Evolutionary conservation across 2,888 invertebrate genomes (phyloP).

Genomic region (Apodemia duryi): DNA sequence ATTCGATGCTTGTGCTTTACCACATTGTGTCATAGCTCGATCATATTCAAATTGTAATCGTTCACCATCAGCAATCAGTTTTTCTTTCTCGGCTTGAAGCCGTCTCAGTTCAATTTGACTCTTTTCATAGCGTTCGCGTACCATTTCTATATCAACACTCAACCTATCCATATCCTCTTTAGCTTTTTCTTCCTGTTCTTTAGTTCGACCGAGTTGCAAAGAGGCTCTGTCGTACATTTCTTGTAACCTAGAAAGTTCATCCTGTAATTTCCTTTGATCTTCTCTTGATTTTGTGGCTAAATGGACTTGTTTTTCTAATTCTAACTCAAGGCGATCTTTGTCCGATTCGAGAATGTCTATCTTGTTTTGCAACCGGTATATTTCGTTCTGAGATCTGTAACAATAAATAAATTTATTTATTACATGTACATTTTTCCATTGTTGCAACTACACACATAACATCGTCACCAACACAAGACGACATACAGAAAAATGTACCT

Average conservation of each 20-base stretch:
- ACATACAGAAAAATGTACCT: constrained; percentile 78
- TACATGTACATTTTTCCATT: constrained; percentile 24
- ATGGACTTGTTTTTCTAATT: constrained; percentile 91
- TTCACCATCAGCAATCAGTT: constrained; percentile 90
- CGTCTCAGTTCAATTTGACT: constrained; percentile 90
- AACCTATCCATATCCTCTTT: constrained; percentile 90
- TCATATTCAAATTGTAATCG: constrained; percentile 92
- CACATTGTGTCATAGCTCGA: constrained; percentile 90
- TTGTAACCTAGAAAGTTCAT: constrained; percentile 90
- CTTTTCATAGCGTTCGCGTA: constrained; percentile 93
- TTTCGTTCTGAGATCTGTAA: constrained; percentile 91
- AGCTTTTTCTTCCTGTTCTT: constrained; percentile 94
- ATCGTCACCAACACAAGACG: constrained; percentile 65
- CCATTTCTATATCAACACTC: constrained; percentile 90
- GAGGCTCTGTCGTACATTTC: constrained; percentile 94
- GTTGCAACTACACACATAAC: constrained; percentile 34
- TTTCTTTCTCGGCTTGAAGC: constrained; percentile 91
- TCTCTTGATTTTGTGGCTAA: constrained; percentile 89
- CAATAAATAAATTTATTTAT: constrained; percentile 25
- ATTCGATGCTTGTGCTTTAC: constrained; percentile 90
- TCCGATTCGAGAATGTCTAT: constrained; percentile 93
- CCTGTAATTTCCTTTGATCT: constrained; percentile 91
- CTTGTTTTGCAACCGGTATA: constrained; percentile 92
- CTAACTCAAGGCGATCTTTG: constrained; percentile 90
- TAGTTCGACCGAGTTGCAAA: constrained; percentile 89